Evolutionary conservation across 2,797 vertebrate genomes (phyloP).

Genomic region (Oophaga sylvatica): DNA sequence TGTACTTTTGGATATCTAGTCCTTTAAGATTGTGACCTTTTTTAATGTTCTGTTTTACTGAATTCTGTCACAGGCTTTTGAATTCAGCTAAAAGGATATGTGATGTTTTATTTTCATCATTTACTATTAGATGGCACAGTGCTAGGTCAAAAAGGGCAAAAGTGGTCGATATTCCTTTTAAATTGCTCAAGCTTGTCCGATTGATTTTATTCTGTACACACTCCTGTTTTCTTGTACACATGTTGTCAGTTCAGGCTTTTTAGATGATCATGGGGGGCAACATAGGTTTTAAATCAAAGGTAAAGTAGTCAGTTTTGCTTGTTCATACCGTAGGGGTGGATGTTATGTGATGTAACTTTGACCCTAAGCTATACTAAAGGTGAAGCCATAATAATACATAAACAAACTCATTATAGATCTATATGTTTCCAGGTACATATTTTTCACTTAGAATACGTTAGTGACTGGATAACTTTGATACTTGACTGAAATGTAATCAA

Average conservation of each 20-base stretch:
- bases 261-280: slow-evolving; percentile 54
- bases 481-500: neutral
- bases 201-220: slow-evolving; percentile 60
- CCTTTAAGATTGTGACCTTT: slow-evolving; percentile 13
- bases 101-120: slow-evolving; percentile 62
- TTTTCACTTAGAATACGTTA: neutral
- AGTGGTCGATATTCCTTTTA: slow-evolving; percentile 61
- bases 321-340: slow-evolving; percentile 35
- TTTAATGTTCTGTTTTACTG: slow-evolving; percentile 14
- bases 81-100: slow-evolving; percentile 59
- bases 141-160: slow-evolving; percentile 57
- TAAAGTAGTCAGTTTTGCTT: slow-evolving; percentile 53
- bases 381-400: slow-evolving; percentile 8
- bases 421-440: neutral
- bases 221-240: slow-evolving; percentile 57
- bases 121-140: slow-evolving; percentile 57
- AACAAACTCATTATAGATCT: slow-evolving; percentile 11
- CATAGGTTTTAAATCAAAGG: slow-evolving; percentile 55
- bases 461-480: neutral
- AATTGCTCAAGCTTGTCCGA: slow-evolving; percentile 59
- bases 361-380: slow-evolving; percentile 18
- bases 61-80: slow-evolving; percentile 50
- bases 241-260: slow-evolving; percentile 57
- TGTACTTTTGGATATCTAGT: neutral
- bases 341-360: slow-evolving; percentile 49